Evolutionary conservation across 2,888 invertebrate genomes (phyloP), one percentile per base, ranked within the genome.

Genomic region (Pollenia griseotomentosa): DNA sequence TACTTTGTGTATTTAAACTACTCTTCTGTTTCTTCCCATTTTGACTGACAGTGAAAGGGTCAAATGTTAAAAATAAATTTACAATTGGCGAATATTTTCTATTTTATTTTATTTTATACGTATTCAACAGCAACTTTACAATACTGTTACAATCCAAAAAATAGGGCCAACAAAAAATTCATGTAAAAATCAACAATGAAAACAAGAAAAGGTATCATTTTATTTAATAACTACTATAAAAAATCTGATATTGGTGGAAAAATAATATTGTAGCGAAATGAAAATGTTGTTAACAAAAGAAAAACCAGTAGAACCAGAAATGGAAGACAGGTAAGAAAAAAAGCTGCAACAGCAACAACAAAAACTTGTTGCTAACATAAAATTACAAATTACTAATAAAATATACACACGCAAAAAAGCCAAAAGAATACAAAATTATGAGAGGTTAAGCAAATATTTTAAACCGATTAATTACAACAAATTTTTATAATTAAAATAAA

Each of bases 231-330:
- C 40, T 63, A 48, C 23, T 2, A 33, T 10, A 14, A 53, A 71
- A 51, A 63, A 66, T 51, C 48, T 77, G 55, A 79, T 70, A 83
- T 61, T 79, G 65, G 66, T 61, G n/a, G 23, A 61, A 71, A 77
- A 81, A 85, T 85, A 77, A 79, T 85, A 68, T 46, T 70, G 66
- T 51, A 70, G 86, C 83, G 85, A 71, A 73, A 70, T 73, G 75
- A 77, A 86, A 80, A 87, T 86, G 71, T 75, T 73, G 81, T 77
- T 78, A 81, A 81, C 79, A 85, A 82, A 85, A 87, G 82, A 73
- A 83, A 87, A 87, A 87, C 86, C 84, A 87, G 87, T 87, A 84
- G 84, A 87, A 87, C 87, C 84, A 84, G 87, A 81, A 78, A 81
- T 83, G 51, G 53, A 19, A 81, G 75, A 44, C 77, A 80, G 42